Percentiles rank a stretch among this genome's conserved stretches.
These are phyloP conservation scores for Scophthalmus maximus DNA, from an alignment of 2,113 vertebrate genomes.

Conservation along the genomic window DNA sequence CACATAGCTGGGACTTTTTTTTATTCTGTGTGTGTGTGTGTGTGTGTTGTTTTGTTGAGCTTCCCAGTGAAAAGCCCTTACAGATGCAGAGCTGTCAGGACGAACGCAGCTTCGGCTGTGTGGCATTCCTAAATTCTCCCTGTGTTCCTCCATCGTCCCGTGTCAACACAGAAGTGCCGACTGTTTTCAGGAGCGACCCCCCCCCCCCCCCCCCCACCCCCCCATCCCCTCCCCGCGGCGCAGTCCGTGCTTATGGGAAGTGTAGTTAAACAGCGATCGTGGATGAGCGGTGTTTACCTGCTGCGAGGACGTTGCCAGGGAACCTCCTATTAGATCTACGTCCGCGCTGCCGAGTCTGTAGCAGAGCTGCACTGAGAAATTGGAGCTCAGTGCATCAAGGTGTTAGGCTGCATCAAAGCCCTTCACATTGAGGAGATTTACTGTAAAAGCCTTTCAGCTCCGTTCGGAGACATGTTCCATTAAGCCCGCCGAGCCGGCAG, in stretches of 20 bases:
- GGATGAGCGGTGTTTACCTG: constrained; percentile 47
- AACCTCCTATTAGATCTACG: constrained; percentile 54
- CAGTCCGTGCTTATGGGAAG: constrained; percentile 58
- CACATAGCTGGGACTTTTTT: constrained; percentile 32
- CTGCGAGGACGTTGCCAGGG: constrained; percentile 47
- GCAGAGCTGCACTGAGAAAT: constrained; percentile 39
- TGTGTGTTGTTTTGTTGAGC: constrained; percentile 24
- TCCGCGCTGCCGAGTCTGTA: constrained; percentile 48
- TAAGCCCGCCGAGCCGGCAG: constrained; percentile 23
- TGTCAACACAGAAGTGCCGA: constrained; percentile 46
- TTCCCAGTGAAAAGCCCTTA: constrained; percentile 20
- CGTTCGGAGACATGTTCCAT: constrained; percentile 44
- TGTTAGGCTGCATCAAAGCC: constrained; percentile 59
- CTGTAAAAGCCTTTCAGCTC: constrained; percentile 56
- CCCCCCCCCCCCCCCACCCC: not conserved
- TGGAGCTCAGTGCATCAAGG: constrained; percentile 55
- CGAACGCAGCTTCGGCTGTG: not conserved
- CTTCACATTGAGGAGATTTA: constrained; percentile 58
- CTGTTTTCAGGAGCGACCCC: constrained; percentile 24
- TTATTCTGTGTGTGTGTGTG: constrained; percentile 30
- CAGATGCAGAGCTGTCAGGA: constrained; percentile 17
- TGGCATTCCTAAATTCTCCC: constrained; percentile 45
- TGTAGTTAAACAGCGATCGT: constrained; percentile 61
- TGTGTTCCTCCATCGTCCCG: constrained; percentile 44
- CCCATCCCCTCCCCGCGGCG: constrained; percentile 4